Evolutionary conservation across 1,140 invertebrate species (phyloP), one percentile per base, ranked within the genome.

Genomic region (Agrypnia vestita): DNA sequence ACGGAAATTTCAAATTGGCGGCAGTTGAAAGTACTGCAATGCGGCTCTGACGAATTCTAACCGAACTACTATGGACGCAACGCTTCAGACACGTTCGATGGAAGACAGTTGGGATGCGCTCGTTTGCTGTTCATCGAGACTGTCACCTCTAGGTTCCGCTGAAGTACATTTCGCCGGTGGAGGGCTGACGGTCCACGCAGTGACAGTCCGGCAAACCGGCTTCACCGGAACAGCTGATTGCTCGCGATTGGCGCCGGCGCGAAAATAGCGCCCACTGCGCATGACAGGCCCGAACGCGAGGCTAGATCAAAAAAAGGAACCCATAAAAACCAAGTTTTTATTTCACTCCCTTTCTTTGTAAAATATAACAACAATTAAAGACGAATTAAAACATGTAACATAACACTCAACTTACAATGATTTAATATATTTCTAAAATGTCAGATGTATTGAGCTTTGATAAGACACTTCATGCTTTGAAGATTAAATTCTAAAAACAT

Each of bases 21-120:
- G 13, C 64, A 13, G 43, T 69, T 69, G 35, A 69, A 69, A 62
- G n/a, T 13, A 19, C 64, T 17, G 64, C 64, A 69, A 69, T 69
- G 64, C 64, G 64, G 43, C 64, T 35, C 1, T n/a, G 46, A 46
- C 64, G 44, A 69, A 69, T 69, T 49, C 15, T 47, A 17, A 19
- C 15, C 44, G 64, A 47, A 47, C n/a, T 9, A 51, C n/a, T 35
- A 35, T 35, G 25, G 25, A 13, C 25, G n/a, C 25, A 25, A 69
- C 43, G 15, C 8, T 69, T 46, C 17, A 44, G 64, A 47, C 64
- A n/a, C 15, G n/a, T 47, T 69, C 1, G 44, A 69, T 1, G 64
- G 64, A 69, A 69, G 64, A 69, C 64, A 17, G 15, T 46, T 47
- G 44, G 44, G n/a, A 0, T 47, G 64, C 10, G 21, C 46, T 43